These are phyloP conservation scores for Aphis gossypii DNA, from an alignment of 1,140 invertebrate genomes.

Conservation along the genomic window DNA sequence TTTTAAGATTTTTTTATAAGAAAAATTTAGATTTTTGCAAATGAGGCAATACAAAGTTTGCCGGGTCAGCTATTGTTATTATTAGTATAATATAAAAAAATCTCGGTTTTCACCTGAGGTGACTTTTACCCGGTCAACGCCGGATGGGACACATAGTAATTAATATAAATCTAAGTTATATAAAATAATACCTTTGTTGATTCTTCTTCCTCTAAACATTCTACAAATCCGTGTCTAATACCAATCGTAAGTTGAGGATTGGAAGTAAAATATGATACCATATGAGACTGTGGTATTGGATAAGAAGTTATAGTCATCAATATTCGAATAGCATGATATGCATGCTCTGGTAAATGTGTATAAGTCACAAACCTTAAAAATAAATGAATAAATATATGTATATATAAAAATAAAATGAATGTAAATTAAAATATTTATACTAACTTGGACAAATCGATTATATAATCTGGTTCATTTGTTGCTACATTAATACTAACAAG, in stretches of 20 bases:
- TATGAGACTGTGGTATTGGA: conserved; percentile 73
- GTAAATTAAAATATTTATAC: neutral
- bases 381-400: neutral
- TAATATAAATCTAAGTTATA: neutral
- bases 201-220: conserved; percentile 81
- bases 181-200: conserved; percentile 62
- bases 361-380: conserved; percentile 71
- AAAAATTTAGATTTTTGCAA: too few species aligned
- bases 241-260: conserved; percentile 67
- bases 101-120: too few species aligned
- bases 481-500: conserved; percentile 81
- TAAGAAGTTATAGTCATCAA: conserved; percentile 72
- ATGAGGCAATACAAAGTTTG: too few species aligned
- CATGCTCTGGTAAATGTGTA: conserved; percentile 73
- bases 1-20: too few species aligned
- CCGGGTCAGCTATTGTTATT: too few species aligned
- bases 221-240: conserved; percentile 85
- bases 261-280: conserved; percentile 75
- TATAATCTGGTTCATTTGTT: conserved; percentile 79
- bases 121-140: too few species aligned
- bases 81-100: too few species aligned
- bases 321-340: conserved; percentile 75
- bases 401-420: neutral
- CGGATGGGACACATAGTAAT: too few species aligned
- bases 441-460: conserved; percentile 78